These are phyloP conservation scores for Congeria kusceri DNA, from an alignment of 2,888 invertebrate genomes.

Conservation along the genomic window DNA sequence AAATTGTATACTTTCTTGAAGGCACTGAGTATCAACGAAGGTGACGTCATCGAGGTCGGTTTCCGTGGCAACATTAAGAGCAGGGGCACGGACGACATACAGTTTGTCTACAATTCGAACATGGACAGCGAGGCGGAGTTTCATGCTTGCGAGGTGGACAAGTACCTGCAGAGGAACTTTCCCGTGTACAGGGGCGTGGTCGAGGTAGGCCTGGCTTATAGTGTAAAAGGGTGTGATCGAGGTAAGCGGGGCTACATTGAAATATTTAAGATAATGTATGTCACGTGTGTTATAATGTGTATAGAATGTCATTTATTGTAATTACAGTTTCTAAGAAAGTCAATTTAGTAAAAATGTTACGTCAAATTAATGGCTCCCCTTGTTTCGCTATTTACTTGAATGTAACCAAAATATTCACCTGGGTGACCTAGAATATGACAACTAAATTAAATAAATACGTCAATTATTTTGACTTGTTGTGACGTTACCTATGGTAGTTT, in stretches of 20 bases:
- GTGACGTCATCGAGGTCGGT: slow-evolving; percentile 78
- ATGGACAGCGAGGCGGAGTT: slow-evolving; percentile 68
- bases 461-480: no score
- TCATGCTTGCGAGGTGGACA: slow-evolving; percentile 76
- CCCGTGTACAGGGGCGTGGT: slow-evolving; percentile 80
- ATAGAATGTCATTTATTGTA: no score
- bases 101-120: slow-evolving; percentile 77
- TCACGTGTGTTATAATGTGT: no score
- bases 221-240: background rate
- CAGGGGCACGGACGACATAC: slow-evolving; percentile 55
- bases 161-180: slow-evolving; percentile 82
- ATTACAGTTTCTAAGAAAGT: no score
- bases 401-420: no score
- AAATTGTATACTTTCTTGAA: background rate
- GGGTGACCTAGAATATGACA: no score
- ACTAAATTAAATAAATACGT: no score
- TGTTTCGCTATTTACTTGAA: no score
- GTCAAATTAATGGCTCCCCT: no score
- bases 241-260: background rate
- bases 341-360: no score
- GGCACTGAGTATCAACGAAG: slow-evolving; percentile 74
- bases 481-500: no score
- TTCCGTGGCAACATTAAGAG: slow-evolving; percentile 81
- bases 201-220: slow-evolving; percentile 38
- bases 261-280: no score